These are phyloP conservation scores for Austrolebias charrua DNA, from an alignment of 2,797 vertebrate genomes.

Conservation along the genomic window DNA sequence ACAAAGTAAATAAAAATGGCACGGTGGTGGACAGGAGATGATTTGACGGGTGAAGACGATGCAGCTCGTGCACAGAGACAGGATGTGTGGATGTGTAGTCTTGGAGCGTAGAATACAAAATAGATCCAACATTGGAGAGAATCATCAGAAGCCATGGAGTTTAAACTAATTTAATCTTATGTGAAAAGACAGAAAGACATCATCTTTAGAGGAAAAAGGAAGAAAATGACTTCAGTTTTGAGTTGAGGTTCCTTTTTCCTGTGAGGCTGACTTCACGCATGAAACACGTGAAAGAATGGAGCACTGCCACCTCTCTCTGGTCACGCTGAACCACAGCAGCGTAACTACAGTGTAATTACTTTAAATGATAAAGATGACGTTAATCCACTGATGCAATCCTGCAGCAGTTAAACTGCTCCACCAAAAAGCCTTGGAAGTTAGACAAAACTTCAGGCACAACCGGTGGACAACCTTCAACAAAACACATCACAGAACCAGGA, in stretches of 20 bases:
- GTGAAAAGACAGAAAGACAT: no score
- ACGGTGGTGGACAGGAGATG: no score
- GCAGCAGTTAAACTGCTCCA: constrained; percentile 15
- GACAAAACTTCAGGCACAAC: constrained; percentile 14
- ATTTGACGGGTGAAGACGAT: no score
- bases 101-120: constrained; percentile 96
- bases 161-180: no score
- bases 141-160: no score
- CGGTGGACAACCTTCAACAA: constrained; percentile 25
- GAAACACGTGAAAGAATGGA: constrained; percentile 1
- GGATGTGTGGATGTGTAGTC: constrained; percentile 94
- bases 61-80: constrained; percentile 93
- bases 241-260: neutral
- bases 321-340: constrained; percentile 1
- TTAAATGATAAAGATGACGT: constrained; percentile 7
- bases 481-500: neutral
- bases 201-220: no score
- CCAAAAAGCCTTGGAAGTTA: constrained; percentile 24
- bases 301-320: constrained; percentile 9
- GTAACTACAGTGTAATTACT: no score
- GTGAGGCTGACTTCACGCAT: neutral
- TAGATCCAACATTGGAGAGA: constrained; percentile 43
- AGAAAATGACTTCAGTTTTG: no score
- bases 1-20: no score
- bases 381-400: constrained; percentile 4